Evolutionary conservation across 1,140 invertebrate genomes (phyloP).

Genomic region (Asobara japonica): DNA sequence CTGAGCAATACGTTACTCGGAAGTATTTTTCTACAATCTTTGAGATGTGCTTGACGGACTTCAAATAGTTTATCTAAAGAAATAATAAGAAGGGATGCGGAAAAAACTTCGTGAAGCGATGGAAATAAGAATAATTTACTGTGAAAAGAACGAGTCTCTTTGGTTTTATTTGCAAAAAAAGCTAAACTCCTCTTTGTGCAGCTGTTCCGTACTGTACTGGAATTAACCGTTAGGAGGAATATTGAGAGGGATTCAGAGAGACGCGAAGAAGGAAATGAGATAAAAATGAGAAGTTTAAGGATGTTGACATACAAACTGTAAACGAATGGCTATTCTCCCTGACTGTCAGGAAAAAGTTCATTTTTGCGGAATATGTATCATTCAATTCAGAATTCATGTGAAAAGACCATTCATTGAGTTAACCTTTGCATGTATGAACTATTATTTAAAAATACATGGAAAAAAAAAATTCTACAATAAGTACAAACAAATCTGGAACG

Average conservation of each 20-base stretch:
- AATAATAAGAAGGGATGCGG: neutral
- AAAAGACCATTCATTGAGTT: no score
- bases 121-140: neutral
- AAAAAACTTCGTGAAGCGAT: neutral
- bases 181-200: neutral
- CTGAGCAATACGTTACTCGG: no score
- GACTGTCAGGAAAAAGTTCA: neutral
- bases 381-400: no score
- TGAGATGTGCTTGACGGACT: no score
- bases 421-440: no score
- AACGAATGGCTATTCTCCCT: neutral
- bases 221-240: conserved; percentile 51
- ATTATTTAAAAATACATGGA: no score
- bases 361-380: no score
- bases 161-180: neutral
- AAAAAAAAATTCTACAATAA: no score
- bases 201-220: conserved; percentile 18
- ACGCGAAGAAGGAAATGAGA: conserved; percentile 33
- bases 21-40: no score
- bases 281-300: neutral
- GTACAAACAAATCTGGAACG: no score
- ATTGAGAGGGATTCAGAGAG: conserved; percentile 52
- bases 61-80: no score
- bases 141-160: neutral
- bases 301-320: conserved; percentile 1